Base-by-base conservation (phyloP, 2,113 vertebrate genomes). In the Actenoides hombroni region DNA sequence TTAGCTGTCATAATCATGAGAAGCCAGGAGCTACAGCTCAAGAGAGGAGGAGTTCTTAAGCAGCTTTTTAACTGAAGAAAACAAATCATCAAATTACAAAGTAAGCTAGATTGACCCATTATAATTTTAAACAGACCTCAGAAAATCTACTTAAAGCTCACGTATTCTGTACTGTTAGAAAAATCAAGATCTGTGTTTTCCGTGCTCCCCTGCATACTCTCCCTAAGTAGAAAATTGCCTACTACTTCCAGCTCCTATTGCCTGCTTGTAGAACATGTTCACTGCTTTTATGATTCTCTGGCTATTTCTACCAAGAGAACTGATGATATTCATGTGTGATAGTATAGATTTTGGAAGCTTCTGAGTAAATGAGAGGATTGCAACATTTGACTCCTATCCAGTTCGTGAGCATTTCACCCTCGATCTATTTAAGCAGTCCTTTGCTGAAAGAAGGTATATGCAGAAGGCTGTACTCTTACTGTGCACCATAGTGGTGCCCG, bases 401-500 rank as follows among this genome's bases (percentile, higher is more conserved):
- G 8, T 48, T 59, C 53, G 14, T 91, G 44, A 28, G 56, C 21
- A 46, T 83, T 76, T 82, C 35, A 70, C 25, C 23, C 10, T 46
- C 49, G 37, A 51, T 85, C 78, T 64, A 10, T 59, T 87, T 89
- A 8, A 74, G 67, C 54, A 69, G 35, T 35, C 19, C 61, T 81
- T 77, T 60, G 33, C 39, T 86, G 74, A 83, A 61, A 64, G 39
- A 15, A 77, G 0, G 0, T 54, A 19, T 57, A 56, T 84, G 73
- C 69, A 77, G 71, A 37, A 49, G 31, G 31, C 33, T 29, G 18
- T 37, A 20, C 56, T 57, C 31, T 33, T 57, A 57, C 31, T 12
- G 11, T 33, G n/a, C 0, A 3, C 63, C 40, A 4, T 19, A 48
- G 42, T 1, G 69, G 24, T 79, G 57, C 59, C 54, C 0, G 6